Conservation (phyloP, 2,113 vertebrate species). For the Ameiurus melas region DNA sequence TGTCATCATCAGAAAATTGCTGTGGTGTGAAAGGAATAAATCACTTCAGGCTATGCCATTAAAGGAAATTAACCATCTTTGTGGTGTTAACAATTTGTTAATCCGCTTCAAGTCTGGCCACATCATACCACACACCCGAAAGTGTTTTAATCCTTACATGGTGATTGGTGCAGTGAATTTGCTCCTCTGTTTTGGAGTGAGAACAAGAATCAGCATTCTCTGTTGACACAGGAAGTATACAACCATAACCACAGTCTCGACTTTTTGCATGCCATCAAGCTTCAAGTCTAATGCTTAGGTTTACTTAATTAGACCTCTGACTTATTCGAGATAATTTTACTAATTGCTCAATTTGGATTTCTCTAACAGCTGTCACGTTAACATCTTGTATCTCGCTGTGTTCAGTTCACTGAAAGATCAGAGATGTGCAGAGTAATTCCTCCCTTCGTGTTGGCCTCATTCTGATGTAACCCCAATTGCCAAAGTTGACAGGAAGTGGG, state of each 20-base stretch:
- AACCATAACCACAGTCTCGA: constrained; percentile 45
- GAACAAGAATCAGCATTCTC: constrained; percentile 18
- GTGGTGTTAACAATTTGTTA: neutral
- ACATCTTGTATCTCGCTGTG: neutral
- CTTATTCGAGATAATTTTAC: neutral
- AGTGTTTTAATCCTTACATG: neutral
- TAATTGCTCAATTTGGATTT: neutral
- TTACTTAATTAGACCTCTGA: neutral
- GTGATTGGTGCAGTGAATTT: neutral
- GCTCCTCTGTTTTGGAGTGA: neutral
- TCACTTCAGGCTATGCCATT: neutral
- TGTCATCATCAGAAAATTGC: neutral
- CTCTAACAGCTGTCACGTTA: neutral
- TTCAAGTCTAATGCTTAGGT: neutral
- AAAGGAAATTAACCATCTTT: neutral
- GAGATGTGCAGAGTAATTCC: constrained; percentile 39
- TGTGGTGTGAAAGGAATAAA: neutral
- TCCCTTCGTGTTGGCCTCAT: constrained; percentile 55
- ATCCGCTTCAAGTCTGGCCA: neutral
- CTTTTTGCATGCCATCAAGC: constrained; percentile 6
- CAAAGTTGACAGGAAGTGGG: constrained; percentile 69
- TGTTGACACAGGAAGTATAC: constrained; percentile 49
- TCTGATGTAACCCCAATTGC: constrained; percentile 58
- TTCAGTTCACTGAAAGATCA: constrained; percentile 11
- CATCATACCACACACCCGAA: neutral